Conservation (phyloP, 2,888 invertebrate species). For the Tricholauxania praeusta region DNA sequence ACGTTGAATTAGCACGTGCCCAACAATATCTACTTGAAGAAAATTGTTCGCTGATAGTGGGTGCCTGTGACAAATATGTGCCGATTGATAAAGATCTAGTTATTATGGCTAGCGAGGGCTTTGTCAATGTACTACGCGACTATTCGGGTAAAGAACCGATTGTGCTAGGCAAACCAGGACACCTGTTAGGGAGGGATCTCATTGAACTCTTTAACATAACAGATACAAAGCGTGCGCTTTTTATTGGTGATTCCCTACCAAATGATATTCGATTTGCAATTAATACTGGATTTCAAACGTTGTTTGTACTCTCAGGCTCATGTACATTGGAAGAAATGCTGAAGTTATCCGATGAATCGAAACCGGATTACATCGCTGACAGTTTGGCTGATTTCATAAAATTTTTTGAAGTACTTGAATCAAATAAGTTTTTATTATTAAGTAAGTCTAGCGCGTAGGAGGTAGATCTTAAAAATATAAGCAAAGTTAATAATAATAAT, state of each 20-base stretch:
- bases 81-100: constrained; percentile 49
- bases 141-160: constrained; percentile 60
- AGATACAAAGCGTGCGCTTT: constrained; percentile 76
- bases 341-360: constrained; percentile 40
- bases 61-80: constrained; percentile 51
- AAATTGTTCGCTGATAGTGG: constrained; percentile 65
- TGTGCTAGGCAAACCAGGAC: constrained; percentile 67
- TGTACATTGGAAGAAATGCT: constrained; percentile 48
- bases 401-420: constrained; percentile 44
- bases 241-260: constrained; percentile 85
- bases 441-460: constrained; percentile 4
- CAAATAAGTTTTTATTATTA: constrained; percentile 17
- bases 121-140: constrained; percentile 47
- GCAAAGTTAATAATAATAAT: not conserved
- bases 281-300: constrained; percentile 75
- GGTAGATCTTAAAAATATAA: not conserved
- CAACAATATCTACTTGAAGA: constrained; percentile 62
- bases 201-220: constrained; percentile 64
- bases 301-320: constrained; percentile 74
- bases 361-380: constrained; percentile 54
- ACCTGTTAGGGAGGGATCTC: constrained; percentile 56
- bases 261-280: constrained; percentile 82
- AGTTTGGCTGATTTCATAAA: constrained; percentile 50
- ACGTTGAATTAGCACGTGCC: constrained; percentile 63
- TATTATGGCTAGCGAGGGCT: constrained; percentile 45